These are phyloP conservation scores for Scalopus aquaticus DNA, from an alignment of 2,113 vertebrate genomes.

Conservation along the genomic window DNA sequence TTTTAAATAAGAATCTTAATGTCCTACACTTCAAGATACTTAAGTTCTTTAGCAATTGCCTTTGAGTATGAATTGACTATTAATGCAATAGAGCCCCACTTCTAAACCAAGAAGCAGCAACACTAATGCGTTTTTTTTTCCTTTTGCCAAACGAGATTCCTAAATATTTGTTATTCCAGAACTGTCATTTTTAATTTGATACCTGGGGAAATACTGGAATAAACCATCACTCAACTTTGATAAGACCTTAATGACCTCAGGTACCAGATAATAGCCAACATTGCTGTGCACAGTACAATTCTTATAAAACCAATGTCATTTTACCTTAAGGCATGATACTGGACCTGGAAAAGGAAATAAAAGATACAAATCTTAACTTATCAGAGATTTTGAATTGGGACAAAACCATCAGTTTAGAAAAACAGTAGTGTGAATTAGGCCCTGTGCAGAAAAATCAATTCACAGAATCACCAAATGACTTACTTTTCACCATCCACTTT, in stretches of 20 bases:
- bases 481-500: neutral
- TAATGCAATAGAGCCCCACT: neutral
- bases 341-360: neutral
- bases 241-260: neutral
- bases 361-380: neutral
- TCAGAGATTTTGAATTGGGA: neutral
- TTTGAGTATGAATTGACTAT: neutral
- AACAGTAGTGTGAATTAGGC: neutral
- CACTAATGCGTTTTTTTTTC: neutral
- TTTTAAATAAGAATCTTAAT: neutral
- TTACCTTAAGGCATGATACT: neutral
- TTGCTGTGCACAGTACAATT: neutral
- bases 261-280: neutral
- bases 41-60: neutral
- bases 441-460: neutral
- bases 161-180: neutral
- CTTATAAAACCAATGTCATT: neutral
- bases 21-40: neutral
- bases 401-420: neutral
- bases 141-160: neutral
- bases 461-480: neutral
- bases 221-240: neutral
- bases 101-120: neutral
- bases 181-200: neutral
- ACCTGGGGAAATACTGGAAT: neutral